Conservation (phyloP, 2,797 vertebrate species). For the Cossypha niveicapilla region DNA sequence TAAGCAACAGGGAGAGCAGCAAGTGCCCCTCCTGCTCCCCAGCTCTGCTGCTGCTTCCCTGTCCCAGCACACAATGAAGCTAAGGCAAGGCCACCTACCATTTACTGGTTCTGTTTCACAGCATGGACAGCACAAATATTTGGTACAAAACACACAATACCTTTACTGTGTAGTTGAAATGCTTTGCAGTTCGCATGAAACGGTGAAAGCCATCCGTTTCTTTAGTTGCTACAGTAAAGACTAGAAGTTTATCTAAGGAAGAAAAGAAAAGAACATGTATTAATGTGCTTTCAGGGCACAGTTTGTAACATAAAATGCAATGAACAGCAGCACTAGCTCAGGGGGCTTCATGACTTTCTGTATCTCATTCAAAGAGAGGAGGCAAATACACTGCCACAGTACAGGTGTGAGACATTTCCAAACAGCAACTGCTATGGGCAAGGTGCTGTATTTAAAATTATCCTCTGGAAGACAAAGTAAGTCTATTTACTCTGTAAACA, state of each 20-base stretch:
- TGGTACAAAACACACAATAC: conserved; percentile 68
- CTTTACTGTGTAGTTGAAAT: conserved; percentile 96
- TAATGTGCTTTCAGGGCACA: not conserved
- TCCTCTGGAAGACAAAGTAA: not conserved
- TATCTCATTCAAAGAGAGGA: not conserved
- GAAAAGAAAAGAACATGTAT: not conserved
- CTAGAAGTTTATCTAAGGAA: conserved; percentile 86
- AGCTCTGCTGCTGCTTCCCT: not conserved
- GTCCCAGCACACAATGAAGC: not conserved
- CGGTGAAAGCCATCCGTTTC: conserved; percentile 92
- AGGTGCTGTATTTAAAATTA: not conserved
- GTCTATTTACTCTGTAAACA: not conserved
- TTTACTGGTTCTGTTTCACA: not conserved
- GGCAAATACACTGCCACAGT: not conserved
- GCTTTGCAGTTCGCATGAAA: conserved; percentile 90
- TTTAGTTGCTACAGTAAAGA: conserved; percentile 91
- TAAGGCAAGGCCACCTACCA: not conserved
- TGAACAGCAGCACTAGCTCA: not conserved
- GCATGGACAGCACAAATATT: not conserved
- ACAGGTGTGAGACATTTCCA: not conserved
- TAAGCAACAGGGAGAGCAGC: not conserved
- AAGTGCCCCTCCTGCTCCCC: not conserved
- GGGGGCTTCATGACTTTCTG: not conserved
- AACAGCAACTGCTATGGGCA: not conserved
- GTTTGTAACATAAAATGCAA: not conserved